A percentile compares a stretch with the other conserved stretches of the same genome.
These are phyloP conservation scores for Circaetus cinerascens DNA, from an alignment of 2,113 vertebrate genomes.

Conservation along the genomic window DNA sequence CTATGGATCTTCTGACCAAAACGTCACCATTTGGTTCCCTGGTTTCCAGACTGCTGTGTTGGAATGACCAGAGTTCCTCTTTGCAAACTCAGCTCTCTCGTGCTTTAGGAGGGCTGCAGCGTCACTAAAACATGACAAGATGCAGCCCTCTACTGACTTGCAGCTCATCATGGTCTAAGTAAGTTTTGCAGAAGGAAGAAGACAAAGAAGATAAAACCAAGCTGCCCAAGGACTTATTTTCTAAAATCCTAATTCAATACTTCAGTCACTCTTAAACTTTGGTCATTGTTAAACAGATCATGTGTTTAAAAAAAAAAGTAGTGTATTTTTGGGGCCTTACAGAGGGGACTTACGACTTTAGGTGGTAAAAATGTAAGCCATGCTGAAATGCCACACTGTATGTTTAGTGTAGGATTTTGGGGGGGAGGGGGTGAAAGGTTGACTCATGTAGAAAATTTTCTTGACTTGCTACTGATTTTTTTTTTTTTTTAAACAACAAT, in stretches of 20 bases:
- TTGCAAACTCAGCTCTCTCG: background rate
- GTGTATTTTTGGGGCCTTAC: background rate
- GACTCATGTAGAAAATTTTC: background rate
- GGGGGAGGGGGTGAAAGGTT: background rate
- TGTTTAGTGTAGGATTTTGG: background rate
- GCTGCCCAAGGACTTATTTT: background rate
- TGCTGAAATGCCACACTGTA: background rate
- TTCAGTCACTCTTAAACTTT: background rate
- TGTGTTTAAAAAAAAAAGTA: background rate
- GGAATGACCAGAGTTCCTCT: conserved; percentile 6
- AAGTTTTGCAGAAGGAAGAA: background rate
- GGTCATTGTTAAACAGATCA: background rate
- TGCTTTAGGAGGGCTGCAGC: background rate
- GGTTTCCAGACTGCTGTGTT: background rate
- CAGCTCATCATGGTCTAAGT: background rate
- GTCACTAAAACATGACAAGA: background rate
- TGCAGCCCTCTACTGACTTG: background rate
- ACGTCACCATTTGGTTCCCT: background rate
- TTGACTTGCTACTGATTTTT: conserved; percentile 54
- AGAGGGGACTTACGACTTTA: background rate
- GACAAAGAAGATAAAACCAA: background rate
- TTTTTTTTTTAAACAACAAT: background rate
- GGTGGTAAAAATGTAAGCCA: background rate
- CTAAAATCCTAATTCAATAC: background rate
- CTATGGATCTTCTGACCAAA: background rate